Evolutionary conservation across 2,797 vertebrate species (phyloP), one percentile per base, ranked within the genome.

Genomic region (Emydoidea blandingii): DNA sequence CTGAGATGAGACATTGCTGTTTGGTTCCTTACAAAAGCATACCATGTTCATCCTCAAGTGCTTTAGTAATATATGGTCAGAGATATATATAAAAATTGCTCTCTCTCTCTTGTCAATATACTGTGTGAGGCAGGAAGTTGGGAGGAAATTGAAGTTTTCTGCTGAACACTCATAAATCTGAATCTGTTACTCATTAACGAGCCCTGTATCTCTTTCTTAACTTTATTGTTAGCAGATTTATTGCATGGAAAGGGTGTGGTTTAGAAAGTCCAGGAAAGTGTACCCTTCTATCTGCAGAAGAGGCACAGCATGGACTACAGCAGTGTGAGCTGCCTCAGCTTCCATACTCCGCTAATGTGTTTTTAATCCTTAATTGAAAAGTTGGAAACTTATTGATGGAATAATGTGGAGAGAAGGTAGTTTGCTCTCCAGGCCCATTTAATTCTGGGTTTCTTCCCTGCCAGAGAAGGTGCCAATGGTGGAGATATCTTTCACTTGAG

Each of bases 111-210:
- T 93, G 90, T 97, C 92, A 97, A 90, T 94, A 96, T 59, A 29
- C 1, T 74, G 29, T 84, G 52, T 90, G 86, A 96, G 53, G n/a
- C 56, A 94, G 89, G 84, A 96, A 96, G 87, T 15, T 19, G 65
- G 52, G 72, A 96, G 97, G 97, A 98, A 98, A 97, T 96, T 96
- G 95, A 96, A 96, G 65, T 91, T 96, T 95, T 96, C 92, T 84
- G 80, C 79, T 94, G 76, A 72, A 93, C 83, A 89, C 92, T 90
- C 85, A 94, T 97, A 97, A 97, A 97, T 97, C 88, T 86, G 86
- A 19, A 83, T 89, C 94, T 85, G 95, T 97, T 97, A 97, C 80
- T 97, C 6, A 97, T 97, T 97, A 97, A 97, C 87, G 78, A 96
- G 86, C 21, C 82, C 37, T 19, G 21, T 53, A 68, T n/a, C 83